Evolutionary conservation across 2,888 invertebrate genomes (phyloP), one percentile per base, ranked within the genome.

Genomic region (Auanema sp.): DNA sequence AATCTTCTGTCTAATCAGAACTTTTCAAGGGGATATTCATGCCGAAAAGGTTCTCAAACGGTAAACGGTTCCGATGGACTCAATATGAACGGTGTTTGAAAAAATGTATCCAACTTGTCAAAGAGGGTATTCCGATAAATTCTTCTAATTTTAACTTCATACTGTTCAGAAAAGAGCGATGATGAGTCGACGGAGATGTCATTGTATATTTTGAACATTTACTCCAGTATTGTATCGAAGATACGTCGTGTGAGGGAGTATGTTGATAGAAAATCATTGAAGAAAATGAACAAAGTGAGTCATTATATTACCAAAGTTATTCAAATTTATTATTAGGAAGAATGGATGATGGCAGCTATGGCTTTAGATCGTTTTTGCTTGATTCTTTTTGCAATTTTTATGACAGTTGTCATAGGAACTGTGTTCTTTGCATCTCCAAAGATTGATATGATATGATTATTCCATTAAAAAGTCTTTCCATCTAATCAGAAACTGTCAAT

Each of bases 281-380:
- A 52, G 51, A 59, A 59, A 24, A 44, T 14, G 40, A 33, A 33
- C n/a, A 40, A 23, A 55, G 25, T 16, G 42, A 6, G 18, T 23
- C 21, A 44, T 25, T 55, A 6, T n/a, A 25, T 33, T 21, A 25
- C 40, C 41, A n/a, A 23, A 14, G 11, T n/a, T 33, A 3, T 4
- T 53, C 25, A 16, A 55, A 23, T 61, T n/a, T 43, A 44, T 23
- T 59, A 60, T 33, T 58, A 72, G 64, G 74, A 75, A 44, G 74
- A 76, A n/a, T 76, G 76, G 76, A 74, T 72, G 60, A 75, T 72
- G 56, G 74, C 76, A 1, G 76, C 76, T 14, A 72, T 76, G 74
- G 71, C 74, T 14, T 52, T 76, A 10, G 76, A 76, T 54, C 65
- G 76, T 33, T 58, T 76, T 21, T 76, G 76, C 51, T 60, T 76